Conservation (phyloP, 2,797 vertebrate genomes). For the Sarcoramphus papa region DNA sequence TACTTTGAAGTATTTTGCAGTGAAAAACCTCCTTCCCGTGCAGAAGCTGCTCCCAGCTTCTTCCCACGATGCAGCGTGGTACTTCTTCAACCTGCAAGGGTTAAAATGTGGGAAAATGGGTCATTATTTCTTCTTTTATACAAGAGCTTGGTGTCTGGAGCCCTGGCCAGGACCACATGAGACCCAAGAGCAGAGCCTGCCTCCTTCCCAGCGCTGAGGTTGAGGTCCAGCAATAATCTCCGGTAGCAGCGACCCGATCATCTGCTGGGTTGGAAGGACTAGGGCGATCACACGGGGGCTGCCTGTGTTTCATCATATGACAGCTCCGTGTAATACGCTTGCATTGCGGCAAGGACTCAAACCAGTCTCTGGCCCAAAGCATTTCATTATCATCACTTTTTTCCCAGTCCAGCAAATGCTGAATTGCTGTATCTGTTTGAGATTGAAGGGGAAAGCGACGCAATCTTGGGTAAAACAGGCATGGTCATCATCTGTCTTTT, state of each 20-base stretch:
- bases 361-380: background rate
- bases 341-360: background rate
- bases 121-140: background rate
- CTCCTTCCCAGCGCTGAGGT: background rate
- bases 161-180: background rate
- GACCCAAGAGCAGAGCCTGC: background rate
- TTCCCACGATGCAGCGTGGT: fast-evolving
- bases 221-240: background rate
- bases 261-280: background rate
- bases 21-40: background rate
- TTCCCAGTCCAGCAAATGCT: background rate
- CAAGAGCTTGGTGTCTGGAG: background rate
- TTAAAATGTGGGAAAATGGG: background rate
- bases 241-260: background rate
- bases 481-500: background rate
- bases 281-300: fast-evolving
- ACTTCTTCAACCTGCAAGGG: background rate
- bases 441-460: background rate
- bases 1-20: background rate
- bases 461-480: background rate
- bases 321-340: background rate
- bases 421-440: background rate
- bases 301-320: background rate
- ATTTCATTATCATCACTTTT: background rate
- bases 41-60: background rate